Base-by-base conservation (phyloP, 1,140 invertebrate species). In the Wiebesia pumilae region DNA sequence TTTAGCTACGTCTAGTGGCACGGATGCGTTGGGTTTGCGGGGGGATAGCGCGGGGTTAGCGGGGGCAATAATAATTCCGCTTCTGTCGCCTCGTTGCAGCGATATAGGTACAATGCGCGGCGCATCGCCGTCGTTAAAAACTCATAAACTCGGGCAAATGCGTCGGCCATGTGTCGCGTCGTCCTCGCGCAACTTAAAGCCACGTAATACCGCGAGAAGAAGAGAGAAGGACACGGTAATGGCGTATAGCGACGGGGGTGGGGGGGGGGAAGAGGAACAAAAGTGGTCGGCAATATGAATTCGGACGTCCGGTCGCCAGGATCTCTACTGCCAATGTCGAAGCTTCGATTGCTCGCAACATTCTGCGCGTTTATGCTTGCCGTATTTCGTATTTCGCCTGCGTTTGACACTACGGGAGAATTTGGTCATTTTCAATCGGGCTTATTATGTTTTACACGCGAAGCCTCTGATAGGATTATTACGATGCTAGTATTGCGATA, bases 41-140 rank as follows among this genome's bases (percentile, higher is more conserved):
- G 0, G 35, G 35, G 58, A 62, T 2, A 9, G 19, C 2, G 10
- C 19, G 58, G 24, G 2, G 14, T 3, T 27, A 6, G 65, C 51
- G 43, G 24, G 35, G 38, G 12, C 30, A 81, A 86, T 86, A 78
- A 86, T 86, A 83, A 86, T 86, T 86, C 73, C 38, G 38, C 58
- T 51, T 27, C 47, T 40, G 58, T 84, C 75, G 75, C 14, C 78
- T 80, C 78, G 51, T 6, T 0, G 21, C 58, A 38, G 21, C 51
- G 35, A 40, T 73, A 73, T 62, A 62, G 35, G 30, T 12, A 67
- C 81, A 67, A 7, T 54, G 83, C 33, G 47, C 16, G 19, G 77
- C 75, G 62, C 77, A 54, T 71, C 38, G 33, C 19, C 77, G 75
- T 87, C 85, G 85, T 87, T 87, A 87, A 87, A 87, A 87, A 83